These are phyloP conservation scores for Anticlea derivata DNA, from an alignment of 2,888 invertebrate species.

Conservation along the genomic window DNA sequence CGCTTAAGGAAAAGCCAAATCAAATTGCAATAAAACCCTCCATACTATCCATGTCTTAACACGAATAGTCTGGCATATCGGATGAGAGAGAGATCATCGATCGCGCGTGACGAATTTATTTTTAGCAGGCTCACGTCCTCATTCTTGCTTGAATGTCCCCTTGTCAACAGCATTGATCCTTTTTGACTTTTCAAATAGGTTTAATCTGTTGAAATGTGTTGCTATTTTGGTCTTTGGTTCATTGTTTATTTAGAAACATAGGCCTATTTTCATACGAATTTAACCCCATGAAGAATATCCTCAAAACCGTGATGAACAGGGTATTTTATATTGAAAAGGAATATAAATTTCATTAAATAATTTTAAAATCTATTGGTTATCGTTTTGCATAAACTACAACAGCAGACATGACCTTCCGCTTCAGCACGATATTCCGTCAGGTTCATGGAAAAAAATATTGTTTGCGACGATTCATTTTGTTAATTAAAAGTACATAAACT, in stretches of 20 bases:
- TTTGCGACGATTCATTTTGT: too few relatives aligned
- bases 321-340: too few relatives aligned
- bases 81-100: constrained; percentile 32
- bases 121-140: constrained; percentile 33
- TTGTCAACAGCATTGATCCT: constrained; percentile 29
- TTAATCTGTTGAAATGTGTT: constrained; percentile 5
- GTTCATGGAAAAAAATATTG: too few relatives aligned
- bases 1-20: constrained; percentile 20
- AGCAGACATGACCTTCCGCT: too few relatives aligned
- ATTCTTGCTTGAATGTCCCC: constrained; percentile 23
- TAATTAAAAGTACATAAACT: too few relatives aligned
- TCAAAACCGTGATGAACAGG: too few relatives aligned
- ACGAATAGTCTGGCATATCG: constrained; percentile 15
- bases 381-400: too few relatives aligned
- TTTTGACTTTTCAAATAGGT: constrained; percentile 19
- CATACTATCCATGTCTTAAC: constrained; percentile 12
- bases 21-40: constrained; percentile 15
- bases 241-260: not conserved
- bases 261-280: not conserved
- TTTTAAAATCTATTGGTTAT: not conserved
- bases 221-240: constrained; percentile 11
- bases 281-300: too few relatives aligned
- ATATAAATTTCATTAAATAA: too few relatives aligned
- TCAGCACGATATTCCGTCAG: too few relatives aligned
- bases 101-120: constrained; percentile 35